A percentile compares a stretch with the other conserved stretches of the same genome.
phyloP scores from a whole-genome alignment of 2,888 invertebrate species.

The Masnerella sp. region DNA sequence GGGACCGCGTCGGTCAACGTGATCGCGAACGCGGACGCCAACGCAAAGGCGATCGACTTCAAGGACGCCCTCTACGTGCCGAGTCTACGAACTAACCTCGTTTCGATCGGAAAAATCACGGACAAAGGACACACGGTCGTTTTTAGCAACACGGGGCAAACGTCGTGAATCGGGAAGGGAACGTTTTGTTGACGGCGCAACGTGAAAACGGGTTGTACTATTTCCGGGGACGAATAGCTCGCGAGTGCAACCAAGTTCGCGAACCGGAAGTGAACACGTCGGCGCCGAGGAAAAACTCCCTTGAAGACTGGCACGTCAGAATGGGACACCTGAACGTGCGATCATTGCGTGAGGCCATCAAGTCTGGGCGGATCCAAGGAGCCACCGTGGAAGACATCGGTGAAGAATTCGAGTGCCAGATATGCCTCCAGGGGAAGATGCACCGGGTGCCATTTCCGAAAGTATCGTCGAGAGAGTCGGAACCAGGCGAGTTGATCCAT shows the following conservation, averaged over 20 bases:
- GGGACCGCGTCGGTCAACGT: too few species aligned
- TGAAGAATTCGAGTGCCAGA: constrained; percentile 30
- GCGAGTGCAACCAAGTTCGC: not conserved
- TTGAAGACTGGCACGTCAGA: constrained; percentile 8
- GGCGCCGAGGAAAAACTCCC: not conserved
- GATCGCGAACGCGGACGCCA: not conserved
- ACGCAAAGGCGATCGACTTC: not conserved
- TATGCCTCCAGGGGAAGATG: constrained; percentile 54
- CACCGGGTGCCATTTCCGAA: constrained; percentile 50
- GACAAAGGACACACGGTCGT: constrained; percentile 39
- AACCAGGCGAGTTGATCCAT: constrained; percentile 58
- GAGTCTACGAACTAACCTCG: constrained; percentile 9
- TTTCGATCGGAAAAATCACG: constrained; percentile 23
- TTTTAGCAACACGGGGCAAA: constrained; percentile 28
- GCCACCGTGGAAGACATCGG: not conserved
- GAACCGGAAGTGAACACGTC: not conserved
- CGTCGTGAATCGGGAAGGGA: constrained; percentile 7
- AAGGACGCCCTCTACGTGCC: constrained; percentile 7
- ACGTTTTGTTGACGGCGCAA: constrained; percentile 23
- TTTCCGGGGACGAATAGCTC: not conserved
- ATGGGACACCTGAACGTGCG: constrained; percentile 18
- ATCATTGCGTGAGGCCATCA: constrained; percentile 3
- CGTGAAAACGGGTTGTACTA: constrained; percentile 6
- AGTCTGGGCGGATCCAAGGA: constrained; percentile 1
- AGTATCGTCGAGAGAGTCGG: constrained; percentile 24